These are phyloP conservation scores for Mamestra brassicae DNA, from an alignment of 2,888 invertebrate species.

Conservation along the genomic window DNA sequence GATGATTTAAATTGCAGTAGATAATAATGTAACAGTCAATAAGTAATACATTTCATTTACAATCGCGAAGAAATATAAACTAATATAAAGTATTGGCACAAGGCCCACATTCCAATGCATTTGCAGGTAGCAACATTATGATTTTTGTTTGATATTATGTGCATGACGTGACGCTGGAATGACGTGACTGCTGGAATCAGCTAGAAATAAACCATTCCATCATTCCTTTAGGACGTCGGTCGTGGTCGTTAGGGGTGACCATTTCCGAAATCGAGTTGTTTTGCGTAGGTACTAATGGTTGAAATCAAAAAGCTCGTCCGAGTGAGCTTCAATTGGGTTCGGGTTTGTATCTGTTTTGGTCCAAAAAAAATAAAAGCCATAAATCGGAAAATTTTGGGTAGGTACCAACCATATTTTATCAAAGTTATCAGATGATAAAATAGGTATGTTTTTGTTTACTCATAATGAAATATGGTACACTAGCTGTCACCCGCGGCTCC, in stretches of 20 bases:
- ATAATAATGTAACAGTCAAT: conserved; percentile 3
- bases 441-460: no score
- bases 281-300: no score
- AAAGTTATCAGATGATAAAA: no score
- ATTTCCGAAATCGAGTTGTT: not conserved
- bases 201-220: conserved; percentile 32
- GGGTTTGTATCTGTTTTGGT: no score
- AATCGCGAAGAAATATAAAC: conserved; percentile 9
- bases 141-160: conserved; percentile 39
- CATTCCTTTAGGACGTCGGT: not conserved
- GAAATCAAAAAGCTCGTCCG: no score
- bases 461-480: no score
- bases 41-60: conserved; percentile 2
- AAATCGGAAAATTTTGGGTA: no score
- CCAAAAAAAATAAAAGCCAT: no score
- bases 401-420: no score
- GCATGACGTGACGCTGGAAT: conserved; percentile 22
- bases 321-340: no score
- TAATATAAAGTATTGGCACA: conserved; percentile 42
- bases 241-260: not conserved
- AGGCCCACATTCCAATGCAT: conserved; percentile 48
- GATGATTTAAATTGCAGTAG: not conserved
- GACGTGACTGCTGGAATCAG: conserved; percentile 14
- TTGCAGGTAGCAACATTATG: conserved; percentile 39
- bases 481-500: no score